Base-by-base conservation (phyloP, 2,797 vertebrate genomes). In the Phalanger gymnotis region DNA sequence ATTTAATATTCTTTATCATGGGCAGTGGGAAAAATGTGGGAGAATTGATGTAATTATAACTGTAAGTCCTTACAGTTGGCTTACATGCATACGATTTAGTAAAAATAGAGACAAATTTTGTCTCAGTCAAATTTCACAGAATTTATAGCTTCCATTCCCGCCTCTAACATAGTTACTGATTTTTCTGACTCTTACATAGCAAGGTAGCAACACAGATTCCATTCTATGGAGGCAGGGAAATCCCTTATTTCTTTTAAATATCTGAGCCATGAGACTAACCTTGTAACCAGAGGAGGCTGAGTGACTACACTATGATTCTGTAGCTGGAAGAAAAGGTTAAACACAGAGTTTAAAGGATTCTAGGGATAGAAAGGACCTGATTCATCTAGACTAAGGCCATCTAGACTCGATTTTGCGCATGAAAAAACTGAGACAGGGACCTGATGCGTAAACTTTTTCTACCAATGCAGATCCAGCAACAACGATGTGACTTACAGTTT, bases 81-180 rank as follows among this genome's bases (percentile, higher is more conserved):
- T 53, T 51, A 89, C 90, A 89, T 94, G 16, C 10, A 90, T 91
- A 95, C 94, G 89, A 22, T 73, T 53, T 95, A 58, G 53, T 11
- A 54, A 54, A 30, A 95, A 56, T 94, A 56, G 91, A 93, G 47
- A 94, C 61, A 94, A 57, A 87, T 19, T 47, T n/a, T 92, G 66
- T 91, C 92, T 54, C 51, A 53, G 13, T 4, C 89, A 90, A 40
- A 87, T 27, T 47, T 87, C 73, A 51, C 19, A 81, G n/a, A 81
- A 47, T 22, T 47, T 47, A 81, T 27, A 22, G 7, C 40, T 81
- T 81, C 40, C 40, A 87, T 87, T 87, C 47, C 30, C 30, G 40
- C 89, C 56, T 92, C 95, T 40, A 94, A n/a, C 5, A 90, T 96
- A 92, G 5, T 91, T 94, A 58, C 40, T 47, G 22, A 87, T 55